Percentiles rank a stretch among this genome's conserved stretches.
Conservation (phyloP, 2,113 vertebrate genomes). For the Hippocampus comes region DNA sequence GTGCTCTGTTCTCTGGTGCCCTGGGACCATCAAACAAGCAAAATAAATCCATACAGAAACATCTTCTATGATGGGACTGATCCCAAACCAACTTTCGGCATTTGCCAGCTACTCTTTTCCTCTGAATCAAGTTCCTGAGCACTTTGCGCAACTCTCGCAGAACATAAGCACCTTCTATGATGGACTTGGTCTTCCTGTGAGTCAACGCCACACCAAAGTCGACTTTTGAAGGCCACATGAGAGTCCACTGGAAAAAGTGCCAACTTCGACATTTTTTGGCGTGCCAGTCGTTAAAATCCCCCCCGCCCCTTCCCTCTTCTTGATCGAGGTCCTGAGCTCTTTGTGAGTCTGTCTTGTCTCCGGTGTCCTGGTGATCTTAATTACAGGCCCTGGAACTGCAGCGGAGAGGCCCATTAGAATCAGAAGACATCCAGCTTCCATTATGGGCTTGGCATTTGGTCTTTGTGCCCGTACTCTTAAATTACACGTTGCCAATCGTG, state of each 20-base stretch:
- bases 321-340: slow-evolving; percentile 65
- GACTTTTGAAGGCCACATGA: slow-evolving; percentile 5
- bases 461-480: slow-evolving; percentile 79
- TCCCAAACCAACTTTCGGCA: too few species aligned
- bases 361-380: slow-evolving; percentile 77
- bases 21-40: too few species aligned
- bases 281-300: slow-evolving; percentile 52
- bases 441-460: slow-evolving; percentile 79
- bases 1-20: too few species aligned
- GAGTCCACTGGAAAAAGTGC: slow-evolving; percentile 41
- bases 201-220: too few species aligned
- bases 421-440: slow-evolving; percentile 71
- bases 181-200: too few species aligned
- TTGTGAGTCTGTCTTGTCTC: slow-evolving; percentile 70
- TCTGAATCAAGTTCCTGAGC: too few species aligned
- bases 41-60: too few species aligned
- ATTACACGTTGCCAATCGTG: slow-evolving; percentile 80
- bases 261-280: slow-evolving; percentile 48
- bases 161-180: too few species aligned
- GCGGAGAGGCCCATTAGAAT: slow-evolving; percentile 73
- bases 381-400: slow-evolving; percentile 72
- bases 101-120: too few species aligned
- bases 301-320: slow-evolving; percentile 39
- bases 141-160: background rate
- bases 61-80: too few species aligned